phyloP scores from a whole-genome alignment of 2,888 invertebrate species.

The Macrosiphum euphorbiae region DNA sequence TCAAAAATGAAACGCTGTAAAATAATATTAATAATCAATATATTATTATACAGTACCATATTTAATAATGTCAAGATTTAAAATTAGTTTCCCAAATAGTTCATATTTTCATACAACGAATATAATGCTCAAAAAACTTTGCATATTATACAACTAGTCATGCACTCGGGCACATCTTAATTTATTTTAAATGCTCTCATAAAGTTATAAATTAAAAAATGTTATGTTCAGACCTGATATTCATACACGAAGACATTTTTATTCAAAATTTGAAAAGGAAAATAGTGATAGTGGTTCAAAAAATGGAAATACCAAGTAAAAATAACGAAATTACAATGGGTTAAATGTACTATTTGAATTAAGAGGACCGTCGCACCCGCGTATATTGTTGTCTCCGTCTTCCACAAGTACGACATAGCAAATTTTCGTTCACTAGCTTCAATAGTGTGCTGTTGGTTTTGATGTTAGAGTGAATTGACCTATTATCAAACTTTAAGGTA shows the following conservation, averaged over 20 bases:
- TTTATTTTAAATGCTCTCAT: too few relatives aligned
- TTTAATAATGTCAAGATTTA: neutral
- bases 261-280: neutral
- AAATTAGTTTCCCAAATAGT: neutral
- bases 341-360: neutral
- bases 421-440: too few relatives aligned
- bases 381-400: too few relatives aligned
- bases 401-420: too few relatives aligned
- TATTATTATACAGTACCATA: too few relatives aligned
- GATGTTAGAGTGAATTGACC: too few relatives aligned
- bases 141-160: too few relatives aligned
- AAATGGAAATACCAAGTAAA: neutral
- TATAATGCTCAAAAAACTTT: neutral
- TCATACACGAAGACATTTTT: neutral
- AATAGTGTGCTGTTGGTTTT: too few relatives aligned
- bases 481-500: too few relatives aligned
- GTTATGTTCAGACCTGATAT: neutral
- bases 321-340: neutral
- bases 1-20: neutral
- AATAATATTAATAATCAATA: neutral
- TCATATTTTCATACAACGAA: neutral
- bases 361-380: neutral
- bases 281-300: neutral
- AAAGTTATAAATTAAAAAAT: too few relatives aligned
- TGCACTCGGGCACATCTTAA: too few relatives aligned